Base-by-base conservation (phyloP, 2,797 vertebrate genomes). In the Liasis olivaceus region DNA sequence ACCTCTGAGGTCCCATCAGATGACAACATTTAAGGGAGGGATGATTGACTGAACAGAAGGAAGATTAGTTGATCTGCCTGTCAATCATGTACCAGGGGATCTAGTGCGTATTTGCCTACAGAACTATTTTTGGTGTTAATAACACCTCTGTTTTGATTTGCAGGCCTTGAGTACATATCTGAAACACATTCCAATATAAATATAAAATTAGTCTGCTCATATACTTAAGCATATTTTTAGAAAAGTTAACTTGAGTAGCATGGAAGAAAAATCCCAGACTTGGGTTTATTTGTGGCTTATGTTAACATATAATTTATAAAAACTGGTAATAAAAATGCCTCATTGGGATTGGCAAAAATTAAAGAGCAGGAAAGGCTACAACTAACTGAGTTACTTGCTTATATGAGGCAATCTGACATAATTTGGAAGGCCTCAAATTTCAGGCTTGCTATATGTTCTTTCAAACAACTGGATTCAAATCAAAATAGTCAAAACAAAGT, bases 261-360 rank as follows among this genome's bases (percentile, higher is more conserved):
- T 72, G 56, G 31, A 86, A 69, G 58, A 85, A 93, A 93, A 91
- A 85, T 85, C 94, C 87, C 94, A 97, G 95, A 94, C 87, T 91
- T 95, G 91, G 91, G 91, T 17, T 95, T 94, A 95, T 28, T 89
- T 90, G 92, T 90, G 94, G 94, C 92, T 96, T 95, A 94, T 63
- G 85, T 94, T 96, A 96, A 84, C 89, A 42, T 96, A 66, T 93
- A 95, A 96, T 97, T 96, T 96, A 91, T 95, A 96, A 92, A 96
- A 94, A 87, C 95, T 93, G 91, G 93, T 92, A 92, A 95, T 93
- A 95, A 95, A 96, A 93, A 94, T 91, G 59, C 81, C 87, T 94
- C 36, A 6, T 56, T 88, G 81, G 92, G 92, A 91, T 89, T 94
- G 93, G 94, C 94, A 89, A 92, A 87, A 94, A 92, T 90, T 91